These are phyloP conservation scores for Sisyra nigra DNA, from an alignment of 2,888 invertebrate genomes.

Conservation along the genomic window DNA sequence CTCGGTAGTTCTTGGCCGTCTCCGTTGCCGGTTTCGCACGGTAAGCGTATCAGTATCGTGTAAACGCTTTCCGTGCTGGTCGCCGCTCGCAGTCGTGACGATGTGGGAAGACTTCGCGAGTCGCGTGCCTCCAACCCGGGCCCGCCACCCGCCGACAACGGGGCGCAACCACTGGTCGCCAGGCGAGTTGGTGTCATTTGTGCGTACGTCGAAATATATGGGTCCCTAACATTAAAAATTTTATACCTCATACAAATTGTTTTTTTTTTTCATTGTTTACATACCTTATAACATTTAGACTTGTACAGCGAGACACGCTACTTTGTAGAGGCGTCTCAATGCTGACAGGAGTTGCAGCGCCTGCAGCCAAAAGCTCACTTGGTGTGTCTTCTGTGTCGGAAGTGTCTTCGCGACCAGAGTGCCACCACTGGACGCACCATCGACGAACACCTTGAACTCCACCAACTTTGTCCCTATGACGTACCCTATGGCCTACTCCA, in stretches of 20 bases:
- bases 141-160: conserved; percentile 4
- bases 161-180: conserved; percentile 14
- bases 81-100: conserved; percentile 40
- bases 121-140: conserved; percentile 30
- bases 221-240: conserved; percentile 32
- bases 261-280: conserved; percentile 1
- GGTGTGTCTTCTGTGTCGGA: conserved; percentile 67
- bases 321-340: conserved; percentile 78
- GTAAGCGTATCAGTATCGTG: conserved; percentile 81
- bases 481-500: conserved; percentile 16
- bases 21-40: conserved; percentile 35
- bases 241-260: neutral
- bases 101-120: conserved; percentile 44
- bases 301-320: conserved; percentile 72
- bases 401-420: conserved; percentile 69
- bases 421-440: conserved; percentile 87
- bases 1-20: conserved; percentile 43
- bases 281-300: conserved; percentile 57
- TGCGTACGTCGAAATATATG: conserved; percentile 32
- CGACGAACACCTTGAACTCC: conserved; percentile 30
- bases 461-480: conserved; percentile 18
- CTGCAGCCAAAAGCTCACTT: conserved; percentile 46
- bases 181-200: conserved; percentile 11
- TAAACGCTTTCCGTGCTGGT: conserved; percentile 67
- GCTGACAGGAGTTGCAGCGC: conserved; percentile 65